Conservation (phyloP, 2,797 vertebrate genomes). For the Sibirionetta formosa region DNA sequence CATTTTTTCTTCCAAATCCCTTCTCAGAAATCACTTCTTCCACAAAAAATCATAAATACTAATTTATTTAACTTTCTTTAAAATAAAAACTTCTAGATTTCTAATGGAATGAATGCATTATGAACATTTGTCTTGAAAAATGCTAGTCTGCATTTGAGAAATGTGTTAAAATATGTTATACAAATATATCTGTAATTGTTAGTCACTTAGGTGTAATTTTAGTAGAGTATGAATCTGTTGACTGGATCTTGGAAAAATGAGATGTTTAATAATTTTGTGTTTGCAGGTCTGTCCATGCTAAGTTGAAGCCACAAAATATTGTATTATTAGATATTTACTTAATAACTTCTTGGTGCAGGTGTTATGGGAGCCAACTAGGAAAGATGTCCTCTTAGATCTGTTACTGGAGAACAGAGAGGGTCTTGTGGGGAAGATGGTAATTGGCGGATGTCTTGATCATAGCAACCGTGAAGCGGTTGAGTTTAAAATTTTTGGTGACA, state of each 20-base stretch:
- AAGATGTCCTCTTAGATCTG: too few relatives aligned
- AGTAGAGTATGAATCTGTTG: not conserved
- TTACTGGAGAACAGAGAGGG: too few relatives aligned
- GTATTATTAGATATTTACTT: not conserved
- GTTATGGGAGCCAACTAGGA: too few relatives aligned
- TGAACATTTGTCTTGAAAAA: not conserved
- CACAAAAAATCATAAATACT: not conserved
- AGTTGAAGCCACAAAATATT: not conserved
- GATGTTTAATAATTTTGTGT: not conserved
- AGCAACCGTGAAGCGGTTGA: too few relatives aligned
- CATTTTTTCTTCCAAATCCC: slow-evolving; percentile 14
- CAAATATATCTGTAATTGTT: not conserved
- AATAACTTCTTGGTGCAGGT: too few relatives aligned
- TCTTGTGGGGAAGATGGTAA: too few relatives aligned
- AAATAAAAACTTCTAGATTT: not conserved
- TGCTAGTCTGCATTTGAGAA: not conserved
- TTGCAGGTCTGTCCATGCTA: not conserved
- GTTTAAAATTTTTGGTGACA: too few relatives aligned
- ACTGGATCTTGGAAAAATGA: not conserved
- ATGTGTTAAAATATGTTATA: not conserved
- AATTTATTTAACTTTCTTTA: not conserved
- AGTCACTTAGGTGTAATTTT: not conserved
- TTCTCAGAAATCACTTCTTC: not conserved
- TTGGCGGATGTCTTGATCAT: too few relatives aligned
- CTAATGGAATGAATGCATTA: not conserved